Conservation (phyloP, 2,797 vertebrate genomes). For the Gymnoscopelus braueri region DNA sequence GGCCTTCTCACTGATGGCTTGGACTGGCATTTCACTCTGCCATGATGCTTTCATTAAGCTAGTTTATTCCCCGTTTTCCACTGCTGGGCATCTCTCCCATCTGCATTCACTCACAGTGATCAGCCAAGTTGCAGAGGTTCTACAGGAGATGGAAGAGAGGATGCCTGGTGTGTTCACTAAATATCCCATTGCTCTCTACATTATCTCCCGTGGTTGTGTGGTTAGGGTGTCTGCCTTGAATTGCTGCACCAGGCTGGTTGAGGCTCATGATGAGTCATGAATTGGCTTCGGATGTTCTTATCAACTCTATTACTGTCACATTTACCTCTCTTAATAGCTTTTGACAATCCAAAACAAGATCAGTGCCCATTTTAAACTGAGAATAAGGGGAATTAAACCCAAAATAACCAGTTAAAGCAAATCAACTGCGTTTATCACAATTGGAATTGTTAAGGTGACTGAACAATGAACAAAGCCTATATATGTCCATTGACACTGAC, state of each 20-base stretch:
- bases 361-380: conserved; percentile 45
- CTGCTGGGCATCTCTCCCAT: conserved; percentile 80
- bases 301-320: conserved; percentile 36
- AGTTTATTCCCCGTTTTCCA: conserved; percentile 81
- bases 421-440: conserved; percentile 26
- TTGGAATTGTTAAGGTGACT: conserved; percentile 30
- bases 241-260: neutral
- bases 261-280: conserved; percentile 38
- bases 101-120: conserved; percentile 73
- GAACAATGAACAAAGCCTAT: conserved; percentile 24
- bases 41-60: conserved; percentile 84
- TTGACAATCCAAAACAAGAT: conserved; percentile 46
- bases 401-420: conserved; percentile 35
- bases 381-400: conserved; percentile 45
- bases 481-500: neutral
- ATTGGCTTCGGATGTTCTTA: conserved; percentile 40
- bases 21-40: conserved; percentile 75
- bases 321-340: conserved; percentile 32
- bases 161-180: conserved; percentile 57
- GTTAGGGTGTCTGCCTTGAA: conserved; percentile 50
- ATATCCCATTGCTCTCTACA: conserved; percentile 54
- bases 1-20: conserved; percentile 77
- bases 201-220: conserved; percentile 50
- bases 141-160: conserved; percentile 57
- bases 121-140: conserved; percentile 58